Evolutionary conservation across 1,140 invertebrate genomes (phyloP), one percentile per base, ranked within the genome.

Genomic region (Neocloeon triangulifer): DNA sequence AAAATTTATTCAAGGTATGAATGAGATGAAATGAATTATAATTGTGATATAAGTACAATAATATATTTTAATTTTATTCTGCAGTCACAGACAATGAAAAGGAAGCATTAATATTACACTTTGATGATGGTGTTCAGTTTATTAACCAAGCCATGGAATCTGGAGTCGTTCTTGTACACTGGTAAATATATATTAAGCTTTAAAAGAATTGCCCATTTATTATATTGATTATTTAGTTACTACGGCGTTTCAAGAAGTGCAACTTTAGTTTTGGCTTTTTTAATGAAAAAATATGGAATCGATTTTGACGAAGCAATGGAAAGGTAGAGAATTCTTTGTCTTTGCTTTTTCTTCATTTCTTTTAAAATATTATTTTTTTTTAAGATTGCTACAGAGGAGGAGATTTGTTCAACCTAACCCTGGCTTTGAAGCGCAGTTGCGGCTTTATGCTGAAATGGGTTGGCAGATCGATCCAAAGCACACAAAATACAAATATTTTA

Each of bases 231-330:
- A n/a, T n/a, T n/a, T 39, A 71, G 70, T 52, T 79, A 81, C 43
- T 81, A 71, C 46, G 80, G 80, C 13, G 69, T 86, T n/a, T 85
- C 80, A 2, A 56, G 82, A 34, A 85, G 79, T 42, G 73, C 77
- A 1, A 72, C 78, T 1, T 56, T 84, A 3, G 69, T 86, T 0
- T 74, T 84, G 37, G 79, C 74, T 6, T 85, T 74, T 45, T 50
- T 81, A 5, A 86, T 89, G 80, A 71, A 79, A 43, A 80, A 80
- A 40, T 64, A 76, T 45, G 47, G 64, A 3, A 55, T 81, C 33
- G 64, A 62, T 23, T 77, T 74, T 38, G 49, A 62, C 35, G 64
- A 75, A 30, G 78, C 80, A 1, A 71, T 73, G 39, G 59, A 71
- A 10, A 45, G 53, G 50, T 56, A 41, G 41, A 28, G 9, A 31